Base-by-base conservation (phyloP, 2,113 vertebrate species). In the Labrus mixtus region DNA sequence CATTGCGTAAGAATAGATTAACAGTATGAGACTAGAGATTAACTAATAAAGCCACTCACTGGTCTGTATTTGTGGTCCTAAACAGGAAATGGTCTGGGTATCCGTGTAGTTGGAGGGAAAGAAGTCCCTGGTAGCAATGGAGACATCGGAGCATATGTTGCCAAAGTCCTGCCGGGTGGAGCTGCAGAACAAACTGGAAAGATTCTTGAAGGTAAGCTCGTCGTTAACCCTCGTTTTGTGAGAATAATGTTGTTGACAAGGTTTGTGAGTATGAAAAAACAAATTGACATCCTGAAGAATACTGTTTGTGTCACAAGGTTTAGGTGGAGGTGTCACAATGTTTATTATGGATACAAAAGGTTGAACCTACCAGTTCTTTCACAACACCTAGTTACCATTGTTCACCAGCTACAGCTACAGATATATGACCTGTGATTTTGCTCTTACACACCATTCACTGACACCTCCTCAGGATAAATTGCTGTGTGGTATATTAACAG, bases 131-230 rank as follows among this genome's bases (percentile, higher is more conserved):
- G 96, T 78, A 94, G 93, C 84, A 92, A 91, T 19, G 96, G 96
- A 84, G 97, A 99, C 87, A 98, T 96, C 50, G 98, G 98, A 89
- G 98, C 98, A 8, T 99, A 99, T 46, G 95, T 99, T 87, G 97
- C 97, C 89, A 99, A 98, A 92, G 95, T 99, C 73, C 91, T 98
- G 71, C 97, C 98, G 2, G 98, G 98, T 2, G 97, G 98, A 88
- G 95, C 94, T 46, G 97, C 97, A 29, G 98, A 99, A 83, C 97
- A 98, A 78, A 97, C 96, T 0, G 97, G 97, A 69, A 99, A 96
- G 90, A 95, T 99, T 53, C 86, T 95, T 17, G 98, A 99, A 96
- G 98, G 98, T 99, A 95, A 94, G 93, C 0, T 45, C 41, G 4
- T 43, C 12, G 8, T 13, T 43, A 2, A 3, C 10, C 4, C 58